phyloP scores from a whole-genome alignment of 1,140 invertebrate genomes.

The Holcopasites calliopsidis region DNA sequence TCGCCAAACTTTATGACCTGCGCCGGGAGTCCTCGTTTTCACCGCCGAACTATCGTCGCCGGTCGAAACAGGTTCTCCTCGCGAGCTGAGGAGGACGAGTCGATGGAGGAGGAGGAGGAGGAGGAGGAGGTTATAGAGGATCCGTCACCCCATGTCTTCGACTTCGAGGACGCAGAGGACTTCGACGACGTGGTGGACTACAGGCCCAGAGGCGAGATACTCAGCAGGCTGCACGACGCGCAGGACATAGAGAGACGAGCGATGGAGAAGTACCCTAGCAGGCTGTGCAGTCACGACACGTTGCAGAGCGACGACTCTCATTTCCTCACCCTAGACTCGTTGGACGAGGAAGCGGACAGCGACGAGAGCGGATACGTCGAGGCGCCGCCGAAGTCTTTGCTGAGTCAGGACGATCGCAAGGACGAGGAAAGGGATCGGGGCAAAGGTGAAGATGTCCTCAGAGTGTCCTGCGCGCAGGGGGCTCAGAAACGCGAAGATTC shows the following conservation, averaged over 20 bases:
- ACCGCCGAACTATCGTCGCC: slow-evolving; percentile 37
- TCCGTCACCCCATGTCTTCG: slow-evolving; percentile 67
- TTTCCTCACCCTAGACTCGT: slow-evolving; percentile 71
- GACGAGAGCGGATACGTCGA: slow-evolving; percentile 82
- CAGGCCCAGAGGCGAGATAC: slow-evolving; percentile 73
- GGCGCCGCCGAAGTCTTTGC: slow-evolving; percentile 72
- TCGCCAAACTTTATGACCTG: slow-evolving; percentile 76
- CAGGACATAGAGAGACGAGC: slow-evolving; percentile 58
- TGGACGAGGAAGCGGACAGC: slow-evolving; percentile 77
- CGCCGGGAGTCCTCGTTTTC: slow-evolving; percentile 72
- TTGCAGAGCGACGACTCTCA: slow-evolving; percentile 53
- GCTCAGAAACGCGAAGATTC: slow-evolving; percentile 23
- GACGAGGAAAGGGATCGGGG: slow-evolving; percentile 33
- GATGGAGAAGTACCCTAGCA: slow-evolving; percentile 59
- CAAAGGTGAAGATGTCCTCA: not conserved
- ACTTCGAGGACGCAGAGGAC: slow-evolving; percentile 75
- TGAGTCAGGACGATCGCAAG: slow-evolving; percentile 66
- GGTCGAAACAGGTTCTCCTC: slow-evolving; percentile 66
- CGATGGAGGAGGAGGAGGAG: slow-evolving; percentile 70
- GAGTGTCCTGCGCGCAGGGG: not conserved
- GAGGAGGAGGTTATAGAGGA: slow-evolving; percentile 59
- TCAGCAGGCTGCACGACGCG: slow-evolving; percentile 61
- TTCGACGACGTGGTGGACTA: slow-evolving; percentile 78
- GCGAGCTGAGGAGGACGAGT: slow-evolving; percentile 71
- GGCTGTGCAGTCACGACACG: slow-evolving; percentile 53